Conservation (phyloP, 1,140 invertebrate species). For the Camponotus vicinus region DNA sequence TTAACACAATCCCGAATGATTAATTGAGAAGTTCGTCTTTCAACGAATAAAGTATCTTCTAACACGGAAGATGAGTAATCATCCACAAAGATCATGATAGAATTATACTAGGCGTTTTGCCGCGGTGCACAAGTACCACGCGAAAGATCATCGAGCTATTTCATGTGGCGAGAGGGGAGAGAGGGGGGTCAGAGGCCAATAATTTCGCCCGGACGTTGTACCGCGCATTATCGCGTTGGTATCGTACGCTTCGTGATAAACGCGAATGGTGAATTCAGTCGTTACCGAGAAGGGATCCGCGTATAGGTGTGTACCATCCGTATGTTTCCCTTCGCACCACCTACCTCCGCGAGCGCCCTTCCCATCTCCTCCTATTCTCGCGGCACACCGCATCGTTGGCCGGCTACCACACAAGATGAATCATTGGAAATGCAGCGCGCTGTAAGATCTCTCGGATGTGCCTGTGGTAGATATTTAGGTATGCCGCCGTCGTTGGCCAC, state of each 20-base stretch:
- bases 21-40: constrained; percentile 41
- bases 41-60: constrained; percentile 18
- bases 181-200: constrained; percentile 56
- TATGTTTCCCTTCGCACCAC: constrained; percentile 19
- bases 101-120: constrained; percentile 64
- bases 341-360: not conserved
- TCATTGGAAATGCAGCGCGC: constrained; percentile 76
- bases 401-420: constrained; percentile 78
- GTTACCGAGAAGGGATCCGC: constrained; percentile 66
- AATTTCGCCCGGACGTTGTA: constrained; percentile 65
- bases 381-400: constrained; percentile 46
- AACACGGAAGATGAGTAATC: constrained; percentile 42
- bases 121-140: constrained; percentile 38
- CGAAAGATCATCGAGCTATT: constrained; percentile 62
- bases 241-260: constrained; percentile 75
- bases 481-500: constrained; percentile 42
- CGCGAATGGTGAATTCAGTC: constrained; percentile 76
- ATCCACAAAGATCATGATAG: constrained; percentile 52
- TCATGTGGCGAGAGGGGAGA: constrained; percentile 30
- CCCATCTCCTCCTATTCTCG: constrained; percentile 48
- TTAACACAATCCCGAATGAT: constrained; percentile 27
- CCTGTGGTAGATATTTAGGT: constrained; percentile 74
- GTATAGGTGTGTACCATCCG: constrained; percentile 40
- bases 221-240: constrained; percentile 73
- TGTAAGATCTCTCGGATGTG: constrained; percentile 67